Evolutionary conservation across 2,797 vertebrate genomes (phyloP).

Genomic region (Argyrosomus regius): DNA sequence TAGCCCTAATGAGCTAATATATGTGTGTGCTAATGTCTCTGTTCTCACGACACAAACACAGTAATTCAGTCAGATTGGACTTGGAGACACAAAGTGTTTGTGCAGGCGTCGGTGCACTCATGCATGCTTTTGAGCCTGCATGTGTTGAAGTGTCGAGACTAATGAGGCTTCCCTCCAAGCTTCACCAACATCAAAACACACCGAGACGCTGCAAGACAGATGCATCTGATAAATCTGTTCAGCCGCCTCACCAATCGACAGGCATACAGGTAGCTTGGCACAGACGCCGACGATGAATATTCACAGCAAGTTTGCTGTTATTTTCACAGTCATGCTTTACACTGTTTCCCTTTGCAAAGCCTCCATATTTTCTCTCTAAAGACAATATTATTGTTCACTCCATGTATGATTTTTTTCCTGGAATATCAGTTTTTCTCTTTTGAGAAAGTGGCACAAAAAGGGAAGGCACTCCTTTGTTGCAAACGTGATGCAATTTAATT

Average conservation of each 20-base stretch:
- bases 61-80: neutral
- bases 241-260: constrained; percentile 21
- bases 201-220: constrained; percentile 24
- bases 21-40: neutral
- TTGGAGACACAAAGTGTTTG: constrained; percentile 16
- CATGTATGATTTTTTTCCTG: neutral
- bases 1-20: neutral
- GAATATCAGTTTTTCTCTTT: neutral
- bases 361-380: neutral
- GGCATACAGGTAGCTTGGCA: constrained; percentile 38
- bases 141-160: constrained; percentile 44
- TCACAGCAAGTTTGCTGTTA: constrained; percentile 9
- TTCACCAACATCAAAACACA: constrained; percentile 52
- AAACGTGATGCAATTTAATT: constrained; percentile 70
- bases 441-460: constrained; percentile 16
- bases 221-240: constrained; percentile 58
- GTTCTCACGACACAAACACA: neutral
- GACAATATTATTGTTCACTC: neutral
- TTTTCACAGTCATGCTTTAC: constrained; percentile 23
- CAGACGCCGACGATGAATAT: constrained; percentile 19
- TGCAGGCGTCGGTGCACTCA: neutral
- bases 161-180: constrained; percentile 70
- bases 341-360: neutral
- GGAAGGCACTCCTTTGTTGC: constrained; percentile 24
- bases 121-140: constrained; percentile 22